These are phyloP conservation scores for Hirtodrosophila cameraria DNA, from an alignment of 2,888 invertebrate species.

Conservation along the genomic window DNA sequence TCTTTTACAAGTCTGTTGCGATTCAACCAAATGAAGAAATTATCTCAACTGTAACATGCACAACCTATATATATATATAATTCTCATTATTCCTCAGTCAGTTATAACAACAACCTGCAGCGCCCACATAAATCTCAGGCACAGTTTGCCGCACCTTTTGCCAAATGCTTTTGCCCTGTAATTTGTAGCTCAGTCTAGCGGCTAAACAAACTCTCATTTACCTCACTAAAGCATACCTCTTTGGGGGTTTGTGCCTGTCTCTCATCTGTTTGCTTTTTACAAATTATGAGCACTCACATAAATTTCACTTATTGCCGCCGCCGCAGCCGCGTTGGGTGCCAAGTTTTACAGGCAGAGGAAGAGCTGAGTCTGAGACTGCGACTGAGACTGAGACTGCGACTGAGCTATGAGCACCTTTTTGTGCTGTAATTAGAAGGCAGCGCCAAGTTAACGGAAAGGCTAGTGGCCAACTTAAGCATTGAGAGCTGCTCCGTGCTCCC, in stretches of 20 bases:
- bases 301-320: slow-evolving; percentile 62
- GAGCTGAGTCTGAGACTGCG: slow-evolving; percentile 14
- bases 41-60: not conserved
- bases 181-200: slow-evolving; percentile 41
- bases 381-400: slow-evolving; percentile 16
- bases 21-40: slow-evolving; percentile 18
- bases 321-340: slow-evolving; percentile 49
- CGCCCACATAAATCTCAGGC: slow-evolving; percentile 45
- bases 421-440: slow-evolving; percentile 74
- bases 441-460: slow-evolving; percentile 39
- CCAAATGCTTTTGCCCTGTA: slow-evolving; percentile 30
- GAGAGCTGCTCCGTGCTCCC: slow-evolving; percentile 16
- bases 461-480: slow-evolving; percentile 62
- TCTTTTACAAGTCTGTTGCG: not conserved
- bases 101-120: slow-evolving; percentile 15
- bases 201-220: slow-evolving; percentile 35
- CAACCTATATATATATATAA: too few species aligned
- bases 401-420: slow-evolving; percentile 62
- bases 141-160: slow-evolving; percentile 31
- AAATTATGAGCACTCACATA: slow-evolving; percentile 75
- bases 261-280: slow-evolving; percentile 44
- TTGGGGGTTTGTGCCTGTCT: slow-evolving; percentile 3
- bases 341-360: slow-evolving; percentile 37
- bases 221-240: slow-evolving; percentile 3
- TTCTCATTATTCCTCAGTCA: slow-evolving; percentile 15